Base-by-base conservation (phyloP, 2,113 vertebrate species). In the Sardina pilchardus region DNA sequence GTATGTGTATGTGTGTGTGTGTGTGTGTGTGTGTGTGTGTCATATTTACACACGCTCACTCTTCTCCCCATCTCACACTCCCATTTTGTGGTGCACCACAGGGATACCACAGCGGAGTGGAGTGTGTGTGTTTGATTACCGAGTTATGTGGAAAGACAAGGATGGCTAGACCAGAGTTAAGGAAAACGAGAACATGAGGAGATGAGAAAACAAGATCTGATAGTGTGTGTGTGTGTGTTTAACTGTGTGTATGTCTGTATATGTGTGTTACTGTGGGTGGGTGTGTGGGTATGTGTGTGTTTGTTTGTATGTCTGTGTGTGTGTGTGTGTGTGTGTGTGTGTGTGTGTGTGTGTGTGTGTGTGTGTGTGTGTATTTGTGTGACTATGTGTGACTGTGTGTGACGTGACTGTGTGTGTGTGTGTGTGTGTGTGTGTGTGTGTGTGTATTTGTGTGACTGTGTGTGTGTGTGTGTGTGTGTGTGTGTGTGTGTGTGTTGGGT, bases 141-240 rank as follows among this genome's bases (percentile, higher is more conserved):
- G 34, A 83, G 63, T 30, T 45, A 53, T 34, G 5, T 3, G 48
- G 75, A 56, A n/a, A 9, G 36, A 82, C 34, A 83, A 83, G 14
- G 26, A 19, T 10, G 9, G 53, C 26, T 10, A 83, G 44, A 83
- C 53, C 10, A 87, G 50, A 84, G 17, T 47, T 75, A 67, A 9
- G 53, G 4, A 48, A 16, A n/a, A 45, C 16, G 43, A 71, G 30
- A 43, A 82, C 44, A 34, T 39, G 36, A 85, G 50, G 44, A 42
- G 45, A 9, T 44, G 14, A 16, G 50, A 84, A 81, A 85, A 82
- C 36, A 87, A 83, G 56, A 87, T 75, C 67, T 17, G 67, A 75
- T 75, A 34, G 19, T 63, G 21, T 21, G 21, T 24, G 1, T 63
- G 5, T 63, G 56, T 19, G 4, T 56, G 53, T 56, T 0, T 56